Conservation (phyloP, 1,140 invertebrate species). For the Caenorhabditis briggsae region DNA sequence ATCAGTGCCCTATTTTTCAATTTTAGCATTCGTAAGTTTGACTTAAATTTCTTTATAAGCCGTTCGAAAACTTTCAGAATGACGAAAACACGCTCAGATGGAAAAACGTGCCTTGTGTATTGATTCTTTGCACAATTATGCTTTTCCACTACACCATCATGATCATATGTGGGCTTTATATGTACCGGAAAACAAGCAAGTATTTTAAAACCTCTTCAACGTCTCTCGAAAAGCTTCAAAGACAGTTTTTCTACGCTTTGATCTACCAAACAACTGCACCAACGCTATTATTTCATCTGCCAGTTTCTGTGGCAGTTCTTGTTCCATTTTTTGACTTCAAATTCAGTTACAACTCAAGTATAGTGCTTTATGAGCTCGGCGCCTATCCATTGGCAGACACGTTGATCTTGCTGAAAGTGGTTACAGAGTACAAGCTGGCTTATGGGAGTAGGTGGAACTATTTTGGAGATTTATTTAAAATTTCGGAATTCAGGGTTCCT, state of each 20-base stretch:
- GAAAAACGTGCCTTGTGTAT: not conserved
- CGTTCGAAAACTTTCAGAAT: not conserved
- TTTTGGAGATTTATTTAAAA: not conserved
- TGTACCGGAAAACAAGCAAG: not conserved
- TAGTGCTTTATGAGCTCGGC: not conserved
- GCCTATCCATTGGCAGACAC: not conserved
- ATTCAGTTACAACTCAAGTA: constrained; percentile 7
- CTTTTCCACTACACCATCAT: not conserved
- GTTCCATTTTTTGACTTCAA: not conserved
- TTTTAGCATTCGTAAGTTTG: not conserved
- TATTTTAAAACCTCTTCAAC: not conserved
- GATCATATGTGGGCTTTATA: not conserved
- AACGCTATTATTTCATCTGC: not conserved
- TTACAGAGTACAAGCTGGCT: not conserved
- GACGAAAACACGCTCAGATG: not conserved
- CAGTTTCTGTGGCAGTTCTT: not conserved
- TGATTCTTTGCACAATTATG: not conserved
- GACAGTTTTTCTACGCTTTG: not conserved
- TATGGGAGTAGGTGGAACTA: not conserved
- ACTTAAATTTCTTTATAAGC: not conserved
- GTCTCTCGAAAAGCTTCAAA: not conserved
- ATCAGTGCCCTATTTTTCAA: not conserved
- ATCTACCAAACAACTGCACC: not conserved
- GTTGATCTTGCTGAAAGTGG: not conserved
- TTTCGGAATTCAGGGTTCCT: not conserved